Evolutionary conservation across 2,113 vertebrate genomes (phyloP), one percentile per base, ranked within the genome.

Genomic region (Rostratula benghalensis): DNA sequence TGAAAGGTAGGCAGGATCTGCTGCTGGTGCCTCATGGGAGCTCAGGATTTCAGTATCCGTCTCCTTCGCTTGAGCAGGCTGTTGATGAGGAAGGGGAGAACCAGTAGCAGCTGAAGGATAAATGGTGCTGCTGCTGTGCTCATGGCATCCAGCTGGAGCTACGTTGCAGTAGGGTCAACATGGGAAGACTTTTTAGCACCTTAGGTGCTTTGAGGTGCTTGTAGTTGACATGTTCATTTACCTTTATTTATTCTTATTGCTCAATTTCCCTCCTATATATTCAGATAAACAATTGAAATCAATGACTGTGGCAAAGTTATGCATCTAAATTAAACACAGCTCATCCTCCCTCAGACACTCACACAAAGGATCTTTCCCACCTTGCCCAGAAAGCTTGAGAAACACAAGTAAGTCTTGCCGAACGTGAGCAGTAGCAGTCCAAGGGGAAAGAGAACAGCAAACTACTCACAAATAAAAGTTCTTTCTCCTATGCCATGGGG

Each of bases 161-260:
- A 17, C 0, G 0, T 6, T 48, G 54, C 31, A 8, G n/a, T 7
- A 53, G 33, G 7, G 9, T 25, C 31, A 43, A 16, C 6, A 3
- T 15, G 8, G 53, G 19, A 69, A 85, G 22, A 45, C 10, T 28
- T 60, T 78, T 31, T 50, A 35, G 28, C 51, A 43, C 19, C 39
- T 16, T 24, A 78, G 35, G 25, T 61, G 30, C 48, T 87, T 67
- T 74, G 68, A 94, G 15, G 25, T 43, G 10, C 43, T 90, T 88
- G 37, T 56, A 31, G 33, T 25, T 28, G 43, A 33, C n/a, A 9
- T 9, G 30, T 73, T 64, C 12, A 37, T 46, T 30, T 43, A 46
- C 31, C 18, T 85, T 73, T 73, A 68, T 82, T 76, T 79, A 70
- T 61, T 77, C 24, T 48, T 74, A 43, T 51, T 65, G 25, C 30